Base-by-base conservation (phyloP, 2,888 invertebrate species). In the Morpho achilles region DNA sequence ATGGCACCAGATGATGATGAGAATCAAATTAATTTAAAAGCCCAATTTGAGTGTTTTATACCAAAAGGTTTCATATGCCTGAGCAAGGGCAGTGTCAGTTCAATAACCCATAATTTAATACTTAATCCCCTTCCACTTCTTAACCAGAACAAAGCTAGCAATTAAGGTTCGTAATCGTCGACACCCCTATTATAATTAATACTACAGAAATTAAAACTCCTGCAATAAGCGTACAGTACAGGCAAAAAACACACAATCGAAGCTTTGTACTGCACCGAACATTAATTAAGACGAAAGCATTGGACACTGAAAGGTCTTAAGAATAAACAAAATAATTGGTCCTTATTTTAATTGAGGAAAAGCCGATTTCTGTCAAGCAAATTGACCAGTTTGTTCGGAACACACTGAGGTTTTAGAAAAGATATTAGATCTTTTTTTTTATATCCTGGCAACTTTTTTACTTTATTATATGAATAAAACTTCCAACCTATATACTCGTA, bases 201-300 rank as follows among this genome's bases (percentile, higher is more conserved):
- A 82, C 79, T 78, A 80, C 79, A 83, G 79, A 82, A 84, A 85
- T 84, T 80, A 81, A 84, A 84, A 78, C 77, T 78, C 76, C 70
- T 70, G 75, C 77, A 79, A 81, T 81, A 77, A 82, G 75, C 74
- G 76, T 70, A 74, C 70, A 70, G 69, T 71, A 71, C 70, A 71
- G 68, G 73, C 67, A 82, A 82, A 84, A 84, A 84, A 82, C 73
- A 82, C 69, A 85, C 80, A 87, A 84, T 79, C 77, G 76, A 70
- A 80, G 81, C 82, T 80, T 82, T 84, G 79, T 79, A 79, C 84
- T 80, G 75, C 74, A 79, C 80, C 79, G 80, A 84, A 85, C 84
- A 82, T 84, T 86, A 84, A 87, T 87, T 86, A 87, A 79, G 82
- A 81, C 79, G 73, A 75, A 80, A 80, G 73, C 70, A 74, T 74